A percentile compares a stretch with the other conserved stretches of the same genome.
Evolutionary conservation across 2,888 invertebrate species (phyloP).

Genomic region (Fragum sueziense): DNA sequence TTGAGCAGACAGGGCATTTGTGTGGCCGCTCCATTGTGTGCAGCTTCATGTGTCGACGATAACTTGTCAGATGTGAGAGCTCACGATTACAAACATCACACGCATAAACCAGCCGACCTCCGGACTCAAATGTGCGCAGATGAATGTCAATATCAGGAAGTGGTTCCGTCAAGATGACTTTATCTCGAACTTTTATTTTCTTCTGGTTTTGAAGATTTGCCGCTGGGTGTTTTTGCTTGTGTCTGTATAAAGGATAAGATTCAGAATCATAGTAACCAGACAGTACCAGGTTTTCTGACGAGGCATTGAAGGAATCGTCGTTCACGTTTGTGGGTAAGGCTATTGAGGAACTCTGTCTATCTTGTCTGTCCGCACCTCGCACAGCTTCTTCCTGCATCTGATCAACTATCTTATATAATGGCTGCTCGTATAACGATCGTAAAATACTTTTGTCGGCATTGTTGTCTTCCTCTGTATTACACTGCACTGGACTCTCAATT

Average conservation of each 20-base stretch:
- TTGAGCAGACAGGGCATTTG: conserved; percentile 57
- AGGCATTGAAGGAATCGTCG: conserved; percentile 43
- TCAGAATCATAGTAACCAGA: conserved; percentile 60
- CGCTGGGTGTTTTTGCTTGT: conserved; percentile 45
- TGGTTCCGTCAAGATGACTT: background rate
- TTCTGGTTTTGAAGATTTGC: conserved; percentile 18
- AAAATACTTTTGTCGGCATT: conserved; percentile 46
- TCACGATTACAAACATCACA: conserved; percentile 61
- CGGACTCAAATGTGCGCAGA: conserved; percentile 56
- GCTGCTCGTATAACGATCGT: conserved; percentile 50
- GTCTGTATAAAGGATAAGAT: conserved; percentile 51
- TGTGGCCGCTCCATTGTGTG: conserved; percentile 59
- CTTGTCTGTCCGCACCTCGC: background rate
- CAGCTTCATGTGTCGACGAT: conserved; percentile 59
- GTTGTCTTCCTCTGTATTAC: conserved; percentile 18
- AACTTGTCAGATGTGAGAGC: conserved; percentile 58
- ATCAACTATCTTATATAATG: conserved; percentile 39
- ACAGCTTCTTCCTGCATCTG: background rate
- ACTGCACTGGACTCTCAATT: conserved; percentile 4
- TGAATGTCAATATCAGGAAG: conserved; percentile 11
- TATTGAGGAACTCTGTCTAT: background rate
- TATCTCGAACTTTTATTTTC: conserved; percentile 44
- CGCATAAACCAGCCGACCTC: conserved; percentile 55
- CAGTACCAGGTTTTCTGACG: conserved; percentile 55
- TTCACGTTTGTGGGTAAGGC: conserved; percentile 36